These are phyloP conservation scores for Myathropa florea DNA, from an alignment of 2,888 invertebrate genomes.

Conservation along the genomic window DNA sequence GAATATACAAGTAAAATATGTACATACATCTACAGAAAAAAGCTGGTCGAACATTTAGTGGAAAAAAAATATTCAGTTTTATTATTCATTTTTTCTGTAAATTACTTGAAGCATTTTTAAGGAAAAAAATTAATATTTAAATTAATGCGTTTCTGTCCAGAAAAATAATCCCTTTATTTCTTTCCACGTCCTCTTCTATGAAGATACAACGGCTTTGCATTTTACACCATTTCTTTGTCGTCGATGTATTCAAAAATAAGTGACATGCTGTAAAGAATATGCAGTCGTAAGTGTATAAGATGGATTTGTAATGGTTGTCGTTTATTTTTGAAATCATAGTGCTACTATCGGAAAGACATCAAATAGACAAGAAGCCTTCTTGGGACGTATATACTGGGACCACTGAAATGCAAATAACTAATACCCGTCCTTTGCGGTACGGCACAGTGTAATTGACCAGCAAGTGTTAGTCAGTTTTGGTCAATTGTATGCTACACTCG, in stretches of 20 bases:
- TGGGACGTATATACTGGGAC: background rate
- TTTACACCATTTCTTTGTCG: background rate
- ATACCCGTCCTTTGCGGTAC: background rate
- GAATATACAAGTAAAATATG: background rate
- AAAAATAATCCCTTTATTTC: background rate
- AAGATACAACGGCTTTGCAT: background rate
- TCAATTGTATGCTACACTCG: background rate
- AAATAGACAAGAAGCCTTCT: slow-evolving; percentile 11
- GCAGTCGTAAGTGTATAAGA: background rate
- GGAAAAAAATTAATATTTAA: no score
- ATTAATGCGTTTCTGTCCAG: no score
- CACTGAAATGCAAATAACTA: slow-evolving; percentile 28
- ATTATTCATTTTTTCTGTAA: background rate
- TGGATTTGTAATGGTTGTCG: background rate
- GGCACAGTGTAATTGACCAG: background rate
- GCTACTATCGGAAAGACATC: slow-evolving; percentile 15
- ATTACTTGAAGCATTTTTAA: no score
- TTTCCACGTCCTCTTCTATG: background rate
- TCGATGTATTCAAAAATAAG: background rate
- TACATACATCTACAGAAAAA: background rate
- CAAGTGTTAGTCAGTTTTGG: slow-evolving; percentile 19
- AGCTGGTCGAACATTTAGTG: background rate
- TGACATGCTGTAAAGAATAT: background rate
- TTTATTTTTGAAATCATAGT: background rate
- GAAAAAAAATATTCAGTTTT: background rate